Base-by-base conservation (phyloP, 2,113 vertebrate species). In the Opisthocomus hoazin region DNA sequence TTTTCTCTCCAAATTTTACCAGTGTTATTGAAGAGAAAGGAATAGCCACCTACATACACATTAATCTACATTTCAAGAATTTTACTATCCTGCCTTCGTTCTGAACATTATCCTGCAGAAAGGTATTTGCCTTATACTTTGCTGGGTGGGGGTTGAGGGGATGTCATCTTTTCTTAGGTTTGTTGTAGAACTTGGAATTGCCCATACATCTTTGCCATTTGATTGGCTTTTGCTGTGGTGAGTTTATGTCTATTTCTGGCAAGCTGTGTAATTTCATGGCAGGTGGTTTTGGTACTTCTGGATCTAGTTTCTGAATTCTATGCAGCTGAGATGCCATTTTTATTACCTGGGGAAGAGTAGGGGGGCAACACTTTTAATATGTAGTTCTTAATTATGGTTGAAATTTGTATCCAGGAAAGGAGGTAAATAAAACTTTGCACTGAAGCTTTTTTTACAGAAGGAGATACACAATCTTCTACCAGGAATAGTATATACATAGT, bases 71-170 rank as follows among this genome's bases (percentile, higher is more conserved):
- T 89, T 87, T 65, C 41, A 74, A 65, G 41, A 23, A 11, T 60
- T 74, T 32, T 45, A 41, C 21, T 46, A 29, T 34, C 9, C 26
- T 68, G 14, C 3, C n/a, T 83, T 46, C 27, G 10, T 34, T 39
- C 16, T 81, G 60, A 81, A 69, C 73, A 56, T 71, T 68, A 65
- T n/a, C 23, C 3, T 21, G 84, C 3, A 57, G 89, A 88, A 77
- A 60, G 41, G 77, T 51, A 50, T 5, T 68, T 60, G 2, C 60
- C 7, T 65, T 58, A 17, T 14, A 36, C 1, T 79, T 71, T 71
- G 27, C 4, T 3, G 15, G 3, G 1, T 32, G 7, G 7, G 3
- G 7, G 1, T 6, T 48, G 23, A 78, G 10, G 3, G 1, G 1
- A 0, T 20, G 15, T 54, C 36, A 73, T 5, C 5, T 64, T 83